A percentile compares a stretch with the other conserved stretches of the same genome.
phyloP scores from a whole-genome alignment of 1,140 invertebrate species.

The Bombus waltoni region DNA sequence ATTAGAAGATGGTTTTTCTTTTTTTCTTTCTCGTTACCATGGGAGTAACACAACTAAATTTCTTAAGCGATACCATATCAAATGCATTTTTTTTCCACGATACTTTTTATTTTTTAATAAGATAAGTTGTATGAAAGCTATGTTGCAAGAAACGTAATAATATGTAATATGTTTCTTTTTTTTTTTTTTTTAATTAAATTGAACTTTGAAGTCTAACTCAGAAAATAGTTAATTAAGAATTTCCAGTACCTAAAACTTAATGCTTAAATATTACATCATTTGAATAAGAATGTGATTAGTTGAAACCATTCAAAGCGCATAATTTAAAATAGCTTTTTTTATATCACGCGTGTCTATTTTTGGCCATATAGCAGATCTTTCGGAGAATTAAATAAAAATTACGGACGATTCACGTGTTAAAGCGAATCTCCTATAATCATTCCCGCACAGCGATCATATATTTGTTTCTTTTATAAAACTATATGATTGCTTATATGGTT shows the following conservation, averaged over 20 bases:
- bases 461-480: conserved; percentile 38
- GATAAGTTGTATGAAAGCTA: not conserved
- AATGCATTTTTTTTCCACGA: not conserved
- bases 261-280: conserved; percentile 41
- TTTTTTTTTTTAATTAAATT: conserved; percentile 4
- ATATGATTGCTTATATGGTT: conserved; percentile 44
- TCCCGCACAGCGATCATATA: conserved; percentile 32
- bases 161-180: not conserved
- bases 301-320: conserved; percentile 29
- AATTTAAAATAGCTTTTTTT: conserved; percentile 44
- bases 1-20: not conserved
- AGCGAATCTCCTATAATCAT: conserved; percentile 30
- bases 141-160: conserved; percentile 55
- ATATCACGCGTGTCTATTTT: conserved; percentile 37
- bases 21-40: not conserved
- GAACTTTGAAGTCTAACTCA: conserved; percentile 19
- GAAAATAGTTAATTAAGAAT: conserved; percentile 43
- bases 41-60: not conserved
- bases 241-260: conserved; percentile 51
- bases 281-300: conserved; percentile 31
- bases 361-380: conserved; percentile 42
- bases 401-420: not conserved
- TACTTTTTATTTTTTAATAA: not conserved
- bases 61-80: not conserved
- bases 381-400: conserved; percentile 29